phyloP scores from a whole-genome alignment of 1,140 invertebrate species.

The Eriosoma lanigerum region DNA sequence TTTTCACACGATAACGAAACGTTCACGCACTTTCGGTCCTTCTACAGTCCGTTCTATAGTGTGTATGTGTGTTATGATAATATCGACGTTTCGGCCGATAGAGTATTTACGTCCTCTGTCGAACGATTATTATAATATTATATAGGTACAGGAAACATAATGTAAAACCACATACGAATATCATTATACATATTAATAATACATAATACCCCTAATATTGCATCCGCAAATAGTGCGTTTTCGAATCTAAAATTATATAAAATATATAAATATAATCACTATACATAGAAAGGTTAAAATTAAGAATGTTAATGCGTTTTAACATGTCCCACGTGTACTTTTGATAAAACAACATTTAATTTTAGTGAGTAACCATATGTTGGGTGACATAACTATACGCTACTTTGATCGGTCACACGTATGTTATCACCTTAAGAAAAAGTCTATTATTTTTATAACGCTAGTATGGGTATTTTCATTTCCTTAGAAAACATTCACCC shows the following conservation, averaged over 20 bases:
- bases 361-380: not conserved
- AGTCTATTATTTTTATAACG: not conserved
- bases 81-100: not conserved
- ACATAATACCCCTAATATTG: not conserved
- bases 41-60: not conserved
- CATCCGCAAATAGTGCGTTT: not conserved
- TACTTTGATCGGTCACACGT: not conserved
- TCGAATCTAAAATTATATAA: not conserved
- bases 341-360: not conserved
- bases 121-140: no score
- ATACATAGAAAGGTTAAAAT: no score
- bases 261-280: no score
- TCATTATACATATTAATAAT: no score
- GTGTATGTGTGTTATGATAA: not conserved
- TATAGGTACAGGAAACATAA: no score
- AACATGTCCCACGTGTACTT: not conserved
- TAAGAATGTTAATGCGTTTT: no score
- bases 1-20: slow-evolving; percentile 2
- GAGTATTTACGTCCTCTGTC: no score
- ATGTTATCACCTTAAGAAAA: not conserved
- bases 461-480: no score
- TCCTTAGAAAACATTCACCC: not conserved
- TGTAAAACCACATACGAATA: not conserved
- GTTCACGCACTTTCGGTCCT: not conserved
- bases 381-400: no score